phyloP scores from a whole-genome alignment of 2,113 vertebrate species.

The Physeter macrocephalus region DNA sequence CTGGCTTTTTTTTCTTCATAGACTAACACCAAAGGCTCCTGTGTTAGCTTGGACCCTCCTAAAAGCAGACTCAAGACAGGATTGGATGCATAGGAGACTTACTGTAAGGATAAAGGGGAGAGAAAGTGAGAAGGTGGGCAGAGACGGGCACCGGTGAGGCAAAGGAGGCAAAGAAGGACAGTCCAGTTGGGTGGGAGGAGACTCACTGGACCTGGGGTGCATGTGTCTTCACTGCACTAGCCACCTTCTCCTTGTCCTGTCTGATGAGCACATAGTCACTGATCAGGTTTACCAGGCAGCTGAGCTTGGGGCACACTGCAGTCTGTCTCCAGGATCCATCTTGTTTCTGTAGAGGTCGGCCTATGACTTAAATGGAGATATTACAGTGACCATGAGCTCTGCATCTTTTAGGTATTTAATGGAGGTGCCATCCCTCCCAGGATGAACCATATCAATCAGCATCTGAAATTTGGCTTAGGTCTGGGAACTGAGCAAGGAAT shows the following conservation, averaged over 20 bases:
- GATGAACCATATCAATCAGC: not conserved
- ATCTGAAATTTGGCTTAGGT: not conserved
- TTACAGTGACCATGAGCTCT: not conserved
- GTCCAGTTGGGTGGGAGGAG: not conserved
- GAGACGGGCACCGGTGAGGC: not conserved
- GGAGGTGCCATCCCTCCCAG: rapidly evolving
- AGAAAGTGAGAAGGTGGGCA: not conserved
- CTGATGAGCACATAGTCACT: not conserved
- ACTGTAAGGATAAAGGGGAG: not conserved
- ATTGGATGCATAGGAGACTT: not conserved
- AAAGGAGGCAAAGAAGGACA: no score
- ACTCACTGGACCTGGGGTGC: not conserved
- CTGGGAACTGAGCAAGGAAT: not conserved
- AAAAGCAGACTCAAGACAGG: not conserved
- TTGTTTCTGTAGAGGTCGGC: not conserved
- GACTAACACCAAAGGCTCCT: not conserved
- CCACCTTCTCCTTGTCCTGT: not conserved
- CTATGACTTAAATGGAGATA: not conserved
- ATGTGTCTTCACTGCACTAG: not conserved
- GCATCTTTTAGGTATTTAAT: not conserved
- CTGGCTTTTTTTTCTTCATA: not conserved
- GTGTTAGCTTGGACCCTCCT: not conserved
- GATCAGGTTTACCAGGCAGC: not conserved
- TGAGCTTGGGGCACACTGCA: not conserved
- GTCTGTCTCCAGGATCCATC: not conserved